Evolutionary conservation across 2,797 vertebrate genomes (phyloP), one percentile per base, ranked within the genome.

Genomic region (Neosilurus hyrtlii): DNA sequence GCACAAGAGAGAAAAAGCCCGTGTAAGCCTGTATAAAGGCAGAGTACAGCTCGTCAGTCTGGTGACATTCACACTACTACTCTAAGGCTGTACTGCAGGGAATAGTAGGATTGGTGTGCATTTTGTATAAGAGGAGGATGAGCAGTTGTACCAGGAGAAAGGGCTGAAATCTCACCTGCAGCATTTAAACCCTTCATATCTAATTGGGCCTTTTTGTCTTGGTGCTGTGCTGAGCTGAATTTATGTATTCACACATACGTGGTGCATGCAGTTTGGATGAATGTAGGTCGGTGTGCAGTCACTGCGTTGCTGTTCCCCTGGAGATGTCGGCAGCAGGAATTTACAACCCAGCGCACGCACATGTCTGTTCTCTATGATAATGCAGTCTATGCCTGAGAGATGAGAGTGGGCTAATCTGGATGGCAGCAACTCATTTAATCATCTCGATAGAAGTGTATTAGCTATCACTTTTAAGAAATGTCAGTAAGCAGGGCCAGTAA

Each of bases 401-500:
- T 90, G 92, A 93, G 92, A 90, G 90, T 82, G 26, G 90, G 90
- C 92, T 94, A 93, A 94, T 93, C 92, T 90, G 84, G 85, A 90
- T 90, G 86, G 90, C 88, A 87, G 91, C 91, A 89, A 85, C 89
- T 92, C 91, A 92, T 93, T 94, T 94, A 93, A 93, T 93, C 91
- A 92, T 93, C 92, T 93, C 90, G 91, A 91, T 91, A 92, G 89
- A 91, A 91, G 89, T 91, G 91, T 90, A 93, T 94, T 94, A 92
- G 91, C 89, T 89, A 83, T 76, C 84, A 82, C 91, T 92, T 93
- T 92, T 91, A 93, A 93, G 89, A 93, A 92, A 94, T 93, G 92
- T 93, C 92, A 93, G 91, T 93, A 93, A 93, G 89, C 89, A 91
- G 89, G 88, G 91, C 94, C 93, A 93, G 93, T 93, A 92, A 92